phyloP scores from a whole-genome alignment of 2,888 invertebrate genomes.

The Spodoptera littoralis region DNA sequence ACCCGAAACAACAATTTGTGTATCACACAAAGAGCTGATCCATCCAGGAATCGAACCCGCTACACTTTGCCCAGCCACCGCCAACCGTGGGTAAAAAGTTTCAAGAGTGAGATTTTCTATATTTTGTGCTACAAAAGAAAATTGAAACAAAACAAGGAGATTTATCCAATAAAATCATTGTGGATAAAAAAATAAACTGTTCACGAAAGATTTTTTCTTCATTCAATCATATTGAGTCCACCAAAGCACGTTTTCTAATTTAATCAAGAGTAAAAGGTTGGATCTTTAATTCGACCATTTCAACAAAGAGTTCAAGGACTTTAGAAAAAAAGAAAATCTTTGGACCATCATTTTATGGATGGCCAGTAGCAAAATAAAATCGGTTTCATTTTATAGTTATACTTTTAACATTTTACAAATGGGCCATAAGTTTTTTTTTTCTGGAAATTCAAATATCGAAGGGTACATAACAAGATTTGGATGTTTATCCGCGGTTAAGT shows the following conservation, averaged over 20 bases:
- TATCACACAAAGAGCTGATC: no score
- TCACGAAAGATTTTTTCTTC: background rate
- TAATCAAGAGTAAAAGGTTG: background rate
- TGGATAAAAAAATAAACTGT: no score
- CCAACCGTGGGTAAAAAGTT: no score
- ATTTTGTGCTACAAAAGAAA: no score
- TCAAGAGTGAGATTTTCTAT: no score
- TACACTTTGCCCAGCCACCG: no score
- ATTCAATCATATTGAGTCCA: conserved; percentile 1
- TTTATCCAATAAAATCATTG: no score
- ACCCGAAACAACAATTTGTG: no score
- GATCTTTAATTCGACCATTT: background rate
- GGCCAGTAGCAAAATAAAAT: background rate
- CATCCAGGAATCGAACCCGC: no score
- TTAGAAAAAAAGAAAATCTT: background rate
- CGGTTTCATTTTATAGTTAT: background rate
- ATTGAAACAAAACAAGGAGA: no score
- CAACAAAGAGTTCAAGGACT: background rate
- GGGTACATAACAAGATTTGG: conserved; percentile 5
- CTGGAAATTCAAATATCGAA: conserved; percentile 10
- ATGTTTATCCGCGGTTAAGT: conserved; percentile 5
- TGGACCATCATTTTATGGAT: background rate
- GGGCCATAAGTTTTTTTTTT: background rate
- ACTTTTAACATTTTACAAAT: background rate
- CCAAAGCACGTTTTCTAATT: conserved; percentile 14